Conservation (phyloP, 1,140 invertebrate species). For the Zaprionus nigranus region DNA sequence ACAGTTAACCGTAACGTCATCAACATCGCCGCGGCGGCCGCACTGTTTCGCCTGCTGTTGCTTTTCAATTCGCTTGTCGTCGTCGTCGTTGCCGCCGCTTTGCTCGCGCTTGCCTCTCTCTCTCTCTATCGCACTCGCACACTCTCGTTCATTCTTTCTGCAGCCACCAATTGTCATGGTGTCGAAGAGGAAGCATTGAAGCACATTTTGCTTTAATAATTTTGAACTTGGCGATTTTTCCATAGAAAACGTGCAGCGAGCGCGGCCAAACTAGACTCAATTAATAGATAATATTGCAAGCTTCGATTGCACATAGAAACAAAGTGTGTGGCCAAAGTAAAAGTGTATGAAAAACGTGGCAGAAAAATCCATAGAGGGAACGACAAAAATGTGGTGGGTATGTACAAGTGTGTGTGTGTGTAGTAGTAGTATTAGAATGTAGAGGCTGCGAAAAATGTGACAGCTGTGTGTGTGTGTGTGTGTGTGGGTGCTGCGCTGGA, state of each 20-base stretch:
- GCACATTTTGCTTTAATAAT: slow-evolving; percentile 66
- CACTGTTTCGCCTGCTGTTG: slow-evolving; percentile 60
- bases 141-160: slow-evolving; percentile 65
- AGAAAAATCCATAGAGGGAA: slow-evolving; percentile 70
- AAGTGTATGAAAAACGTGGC: slow-evolving; percentile 76
- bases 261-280: slow-evolving; percentile 43
- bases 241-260: slow-evolving; percentile 31
- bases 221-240: slow-evolving; percentile 48
- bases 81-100: slow-evolving; percentile 24
- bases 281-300: slow-evolving; percentile 53
- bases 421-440: slow-evolving; percentile 50
- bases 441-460: slow-evolving; percentile 55
- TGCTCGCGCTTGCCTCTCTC: slow-evolving; percentile 28
- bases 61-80: slow-evolving; percentile 62
- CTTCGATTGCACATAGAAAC: slow-evolving; percentile 58
- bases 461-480: slow-evolving; percentile 27
- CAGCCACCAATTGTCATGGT: slow-evolving; percentile 73
- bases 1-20: slow-evolving; percentile 56
- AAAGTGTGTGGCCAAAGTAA: slow-evolving; percentile 39
- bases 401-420: slow-evolving; percentile 37
- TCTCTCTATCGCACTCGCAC: slow-evolving; percentile 22
- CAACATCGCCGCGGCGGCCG: slow-evolving; percentile 54
- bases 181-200: slow-evolving; percentile 64
- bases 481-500: slow-evolving; percentile 69
- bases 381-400: slow-evolving; percentile 73